Evolutionary conservation across 2,888 invertebrate species (phyloP).

Genomic region (Smittia sp.): DNA sequence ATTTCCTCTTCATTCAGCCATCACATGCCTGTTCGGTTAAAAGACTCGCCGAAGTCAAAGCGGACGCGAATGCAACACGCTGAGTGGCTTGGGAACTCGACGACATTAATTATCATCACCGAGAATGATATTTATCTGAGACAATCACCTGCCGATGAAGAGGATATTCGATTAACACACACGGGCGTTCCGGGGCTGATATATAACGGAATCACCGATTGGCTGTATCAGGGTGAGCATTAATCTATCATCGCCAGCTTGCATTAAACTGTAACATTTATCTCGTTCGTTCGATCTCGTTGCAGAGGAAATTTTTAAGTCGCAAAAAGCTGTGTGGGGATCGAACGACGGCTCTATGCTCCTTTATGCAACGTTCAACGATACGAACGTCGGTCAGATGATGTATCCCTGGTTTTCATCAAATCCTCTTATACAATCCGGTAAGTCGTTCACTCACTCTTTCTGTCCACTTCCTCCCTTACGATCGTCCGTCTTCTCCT

Average conservation of each 20-base stretch:
- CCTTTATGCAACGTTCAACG: constrained; percentile 84
- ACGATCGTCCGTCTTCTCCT: background rate
- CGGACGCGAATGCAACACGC: constrained; percentile 79
- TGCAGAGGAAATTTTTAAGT: constrained; percentile 82
- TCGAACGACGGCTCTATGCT: constrained; percentile 77
- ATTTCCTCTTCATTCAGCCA: constrained; percentile 60
- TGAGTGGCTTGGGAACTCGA: constrained; percentile 76
- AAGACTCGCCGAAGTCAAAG: constrained; percentile 67
- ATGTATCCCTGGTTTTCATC: constrained; percentile 80
- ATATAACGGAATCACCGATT: constrained; percentile 93
- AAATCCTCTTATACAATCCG: constrained; percentile 61
- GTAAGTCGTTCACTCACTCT: background rate
- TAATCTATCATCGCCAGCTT: background rate
- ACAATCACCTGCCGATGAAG: constrained; percentile 66
- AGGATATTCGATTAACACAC: constrained; percentile 69
- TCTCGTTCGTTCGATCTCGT: constrained; percentile 29
- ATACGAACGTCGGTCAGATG: constrained; percentile 71
- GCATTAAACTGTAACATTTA: background rate
- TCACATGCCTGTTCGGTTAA: constrained; percentile 79
- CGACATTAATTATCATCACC: constrained; percentile 73
- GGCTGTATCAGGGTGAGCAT: constrained; percentile 86
- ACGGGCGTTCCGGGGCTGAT: constrained; percentile 75
- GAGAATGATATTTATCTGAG: constrained; percentile 88
- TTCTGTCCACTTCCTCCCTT: background rate
- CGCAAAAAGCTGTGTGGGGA: constrained; percentile 83